phyloP scores from a whole-genome alignment of 2,888 invertebrate genomes.

The Aspidiotus rigidus region DNA sequence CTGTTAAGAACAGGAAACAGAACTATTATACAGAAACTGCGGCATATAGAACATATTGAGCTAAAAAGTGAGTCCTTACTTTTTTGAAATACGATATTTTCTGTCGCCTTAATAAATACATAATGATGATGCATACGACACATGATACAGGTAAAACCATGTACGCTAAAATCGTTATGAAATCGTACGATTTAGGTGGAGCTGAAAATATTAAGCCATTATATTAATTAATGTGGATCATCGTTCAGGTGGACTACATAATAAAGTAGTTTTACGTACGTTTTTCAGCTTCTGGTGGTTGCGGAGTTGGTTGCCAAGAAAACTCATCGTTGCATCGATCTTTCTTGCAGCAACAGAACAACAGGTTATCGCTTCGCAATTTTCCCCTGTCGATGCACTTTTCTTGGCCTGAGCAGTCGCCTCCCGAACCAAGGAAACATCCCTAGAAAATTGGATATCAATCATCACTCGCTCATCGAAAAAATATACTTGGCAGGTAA shows the following conservation, averaged over 20 bases:
- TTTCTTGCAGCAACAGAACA: slow-evolving; percentile 85
- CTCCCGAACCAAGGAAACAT: background rate
- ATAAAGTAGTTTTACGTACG: background rate
- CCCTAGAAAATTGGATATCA: background rate
- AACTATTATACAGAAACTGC: too few species aligned
- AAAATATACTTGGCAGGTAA: too few species aligned
- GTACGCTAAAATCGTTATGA: slow-evolving; percentile 1
- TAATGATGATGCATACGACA: background rate
- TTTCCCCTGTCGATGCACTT: slow-evolving; percentile 51
- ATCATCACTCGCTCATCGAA: too few species aligned
- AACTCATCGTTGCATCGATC: slow-evolving; percentile 73
- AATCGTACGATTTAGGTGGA: background rate
- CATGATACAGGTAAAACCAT: slow-evolving; percentile 7
- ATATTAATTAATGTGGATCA: background rate
- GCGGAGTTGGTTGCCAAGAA: slow-evolving; percentile 57
- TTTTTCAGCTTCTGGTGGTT: slow-evolving; percentile 39
- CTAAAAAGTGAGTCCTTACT: background rate
- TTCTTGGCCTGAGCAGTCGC: slow-evolving; percentile 38
- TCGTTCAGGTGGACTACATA: slow-evolving; percentile 4
- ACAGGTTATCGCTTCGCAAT: slow-evolving; percentile 47
- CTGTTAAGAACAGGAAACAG: background rate
- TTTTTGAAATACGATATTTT: slow-evolving; percentile 16
- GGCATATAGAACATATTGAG: too few species aligned
- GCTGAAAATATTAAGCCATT: background rate
- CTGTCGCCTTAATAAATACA: slow-evolving; percentile 8